phyloP scores from a whole-genome alignment of 2,888 invertebrate genomes.

The Pollenia griseotomentosa region DNA sequence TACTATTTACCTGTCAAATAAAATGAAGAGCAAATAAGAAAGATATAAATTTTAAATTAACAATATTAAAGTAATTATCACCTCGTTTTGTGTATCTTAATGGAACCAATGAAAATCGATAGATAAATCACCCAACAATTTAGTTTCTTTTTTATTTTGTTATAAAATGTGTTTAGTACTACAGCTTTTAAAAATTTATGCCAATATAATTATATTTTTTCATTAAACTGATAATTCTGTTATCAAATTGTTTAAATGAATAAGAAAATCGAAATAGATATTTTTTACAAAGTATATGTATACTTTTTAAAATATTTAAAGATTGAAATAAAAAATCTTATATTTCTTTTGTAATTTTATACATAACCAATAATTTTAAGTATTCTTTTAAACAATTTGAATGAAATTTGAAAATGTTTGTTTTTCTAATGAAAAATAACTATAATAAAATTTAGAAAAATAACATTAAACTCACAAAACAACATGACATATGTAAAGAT shows the following conservation, averaged over 20 bases:
- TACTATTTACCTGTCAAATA: constrained; percentile 43
- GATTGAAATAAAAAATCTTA: no score
- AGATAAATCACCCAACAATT: not conserved
- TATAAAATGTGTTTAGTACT: constrained; percentile 41
- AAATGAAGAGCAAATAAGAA: constrained; percentile 18
- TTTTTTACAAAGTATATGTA: no score
- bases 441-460: constrained; percentile 26
- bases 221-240: not conserved
- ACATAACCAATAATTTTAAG: not conserved
- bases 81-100: constrained; percentile 55
- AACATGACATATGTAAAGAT: constrained; percentile 56
- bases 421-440: not conserved
- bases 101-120: constrained; percentile 18
- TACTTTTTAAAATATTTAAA: no score
- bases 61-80: constrained; percentile 58
- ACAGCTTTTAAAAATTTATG: constrained; percentile 14
- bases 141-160: constrained; percentile 21
- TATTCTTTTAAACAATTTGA: constrained; percentile 48
- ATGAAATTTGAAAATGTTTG: constrained; percentile 18
- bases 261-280: no score
- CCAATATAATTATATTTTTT: constrained; percentile 40
- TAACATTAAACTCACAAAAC: constrained; percentile 48
- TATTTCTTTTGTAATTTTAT: not conserved
- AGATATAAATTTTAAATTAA: constrained; percentile 20
- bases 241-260: constrained; percentile 30